Conservation (phyloP, 1,140 invertebrate species). For the Aricia agestis region DNA sequence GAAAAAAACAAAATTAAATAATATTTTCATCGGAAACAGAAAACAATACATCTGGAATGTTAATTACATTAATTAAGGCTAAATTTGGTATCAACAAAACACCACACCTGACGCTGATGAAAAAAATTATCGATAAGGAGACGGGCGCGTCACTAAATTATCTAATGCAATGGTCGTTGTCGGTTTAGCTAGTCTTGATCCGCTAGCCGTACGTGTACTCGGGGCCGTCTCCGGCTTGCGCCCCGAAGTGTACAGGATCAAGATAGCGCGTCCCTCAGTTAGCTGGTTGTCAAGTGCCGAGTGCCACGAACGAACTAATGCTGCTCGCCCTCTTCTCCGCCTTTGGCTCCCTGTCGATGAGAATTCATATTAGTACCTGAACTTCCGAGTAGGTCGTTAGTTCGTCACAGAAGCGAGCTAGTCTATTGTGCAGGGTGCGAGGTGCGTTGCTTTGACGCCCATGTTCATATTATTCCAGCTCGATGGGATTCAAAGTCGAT, state of each 20-base stretch:
- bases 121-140: conserved; percentile 45
- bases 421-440: conserved; percentile 46
- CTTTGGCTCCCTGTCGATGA: conserved; percentile 72
- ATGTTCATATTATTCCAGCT: conserved; percentile 16
- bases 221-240: conserved; percentile 34
- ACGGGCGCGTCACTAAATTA: conserved; percentile 45
- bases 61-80: conserved; percentile 65
- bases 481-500: conserved; percentile 3
- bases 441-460: conserved; percentile 38
- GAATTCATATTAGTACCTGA: conserved; percentile 4
- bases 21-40: conserved; percentile 60
- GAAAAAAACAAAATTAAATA: conserved; percentile 45
- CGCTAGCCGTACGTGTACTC: conserved; percentile 40
- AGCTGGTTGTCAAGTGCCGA: conserved; percentile 76
- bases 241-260: conserved; percentile 58
- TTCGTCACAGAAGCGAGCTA: conserved; percentile 9
- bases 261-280: conserved; percentile 67
- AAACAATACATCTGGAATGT: conserved; percentile 72
- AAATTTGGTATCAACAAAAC: conserved; percentile 70
- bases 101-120: conserved; percentile 49
- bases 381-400: background rate
- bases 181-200: conserved; percentile 44
- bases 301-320: conserved; percentile 76
- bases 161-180: conserved; percentile 30
- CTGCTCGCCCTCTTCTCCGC: conserved; percentile 77